Evolutionary conservation across 2,797 vertebrate species (phyloP), one percentile per base, ranked within the genome.

Genomic region (Tachyglossus aculeatus): DNA sequence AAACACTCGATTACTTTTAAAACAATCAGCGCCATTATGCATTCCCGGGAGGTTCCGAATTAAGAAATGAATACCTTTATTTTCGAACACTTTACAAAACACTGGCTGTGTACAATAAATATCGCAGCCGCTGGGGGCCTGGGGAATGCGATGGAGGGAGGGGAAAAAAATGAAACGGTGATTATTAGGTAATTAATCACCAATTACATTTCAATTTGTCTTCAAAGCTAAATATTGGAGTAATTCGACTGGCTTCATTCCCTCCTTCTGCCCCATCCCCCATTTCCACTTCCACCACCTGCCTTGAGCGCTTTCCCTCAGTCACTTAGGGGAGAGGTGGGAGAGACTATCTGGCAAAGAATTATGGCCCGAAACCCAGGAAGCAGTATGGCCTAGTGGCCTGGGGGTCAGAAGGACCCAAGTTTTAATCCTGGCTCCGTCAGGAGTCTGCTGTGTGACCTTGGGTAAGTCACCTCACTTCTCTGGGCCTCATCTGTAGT

Each of bases 51-150:
- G 32, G 5, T 40, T 82, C 68, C 67, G 81, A 85, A 77, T 77
- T 81, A 84, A 82, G 62, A 53, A 83, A 80, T 74, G 25, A 60
- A 41, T 64, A 74, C 40, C 21, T 76, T 70, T 60, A 73, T 59
- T 81, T 50, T 18, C 74, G 71, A 79, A 73, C 58, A 78, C 78
- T 83, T 88, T 77, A 78, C 9, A 34, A 72, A 78, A 72, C 47
- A 81, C 27, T 44, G 41, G 4, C 52, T 67, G 11, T 64, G 65
- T 84, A 74, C 29, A 85, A 74, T 29, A 84, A 77, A 79, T 68
- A 82, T 38, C 24, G 68, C 73, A 51, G 9, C 32, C 32, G 50
- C 7, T 25, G 67, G 7, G 2, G 2, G 48, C 59, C 1, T 44
- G 38, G 24, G 40, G 45, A 79, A 65, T 44, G 53, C 11, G 67